Evolutionary conservation across 2,797 vertebrate genomes (phyloP).

Genomic region (Poliocrania exsul): DNA sequence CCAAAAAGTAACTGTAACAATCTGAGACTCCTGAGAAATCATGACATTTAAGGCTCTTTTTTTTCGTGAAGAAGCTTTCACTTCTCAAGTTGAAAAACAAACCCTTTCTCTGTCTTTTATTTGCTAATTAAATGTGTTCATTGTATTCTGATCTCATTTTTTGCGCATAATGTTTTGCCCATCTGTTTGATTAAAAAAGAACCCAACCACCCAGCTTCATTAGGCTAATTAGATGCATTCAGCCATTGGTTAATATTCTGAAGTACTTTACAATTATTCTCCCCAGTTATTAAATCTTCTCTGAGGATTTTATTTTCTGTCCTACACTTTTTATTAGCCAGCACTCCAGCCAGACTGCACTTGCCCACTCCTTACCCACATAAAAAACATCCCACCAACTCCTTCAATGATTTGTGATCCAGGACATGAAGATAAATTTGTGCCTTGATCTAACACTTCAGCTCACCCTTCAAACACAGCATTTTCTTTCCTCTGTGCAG

Average conservation of each 20-base stretch:
- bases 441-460: not conserved
- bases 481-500: not conserved
- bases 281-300: constrained; percentile 42
- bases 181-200: constrained; percentile 65
- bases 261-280: constrained; percentile 50
- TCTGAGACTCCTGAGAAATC: not conserved
- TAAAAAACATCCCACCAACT: not conserved
- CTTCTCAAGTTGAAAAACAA: constrained; percentile 46
- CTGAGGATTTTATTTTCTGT: not conserved
- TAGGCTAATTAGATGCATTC: constrained; percentile 35
- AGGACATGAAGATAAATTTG: not conserved
- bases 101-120: constrained; percentile 5
- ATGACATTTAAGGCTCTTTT: not conserved
- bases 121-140: constrained; percentile 26
- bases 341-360: not conserved
- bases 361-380: not conserved
- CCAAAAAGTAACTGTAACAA: not conserved
- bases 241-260: constrained; percentile 54
- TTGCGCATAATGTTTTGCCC: constrained; percentile 44
- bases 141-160: constrained; percentile 49
- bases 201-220: constrained; percentile 40
- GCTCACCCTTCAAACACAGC: not conserved
- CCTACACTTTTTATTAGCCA: not conserved
- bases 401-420: not conserved
- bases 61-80: not conserved